Percentiles rank a stretch among this genome's conserved stretches.
phyloP scores from a whole-genome alignment of 2,797 vertebrate genomes.

The Benthosema pterotum region DNA sequence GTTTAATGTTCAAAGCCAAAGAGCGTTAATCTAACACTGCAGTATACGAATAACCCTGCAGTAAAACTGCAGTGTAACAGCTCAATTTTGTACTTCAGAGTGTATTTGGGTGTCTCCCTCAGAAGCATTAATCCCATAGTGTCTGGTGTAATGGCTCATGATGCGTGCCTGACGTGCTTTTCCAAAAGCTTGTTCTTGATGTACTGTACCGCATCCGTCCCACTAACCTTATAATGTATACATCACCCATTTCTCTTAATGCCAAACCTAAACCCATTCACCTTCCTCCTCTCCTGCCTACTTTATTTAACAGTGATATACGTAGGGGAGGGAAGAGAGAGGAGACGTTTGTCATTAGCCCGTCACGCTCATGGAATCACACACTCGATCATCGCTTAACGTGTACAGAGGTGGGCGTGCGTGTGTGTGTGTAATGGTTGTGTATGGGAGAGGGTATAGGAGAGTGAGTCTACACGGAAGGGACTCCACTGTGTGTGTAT shows the following conservation, averaged over 20 bases:
- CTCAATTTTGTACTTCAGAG: no score
- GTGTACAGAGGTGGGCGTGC: neutral
- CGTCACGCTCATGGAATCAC: conserved; percentile 37
- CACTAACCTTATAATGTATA: conserved; percentile 50
- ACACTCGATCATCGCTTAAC: conserved; percentile 33
- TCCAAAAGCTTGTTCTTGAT: conserved; percentile 34
- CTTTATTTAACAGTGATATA: conserved; percentile 74
- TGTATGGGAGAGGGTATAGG: no score
- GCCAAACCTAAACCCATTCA: conserved; percentile 17
- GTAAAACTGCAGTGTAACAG: no score
- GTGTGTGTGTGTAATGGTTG: neutral
- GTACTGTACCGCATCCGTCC: conserved; percentile 52
- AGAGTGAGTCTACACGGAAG: no score
- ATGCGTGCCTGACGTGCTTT: conserved; percentile 24
- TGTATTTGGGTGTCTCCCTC: no score
- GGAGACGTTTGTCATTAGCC: conserved; percentile 53
- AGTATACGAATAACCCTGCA: no score
- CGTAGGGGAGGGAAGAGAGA: conserved; percentile 40
- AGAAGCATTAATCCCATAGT: conserved; percentile 5
- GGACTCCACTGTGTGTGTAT: no score
- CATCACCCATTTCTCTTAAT: conserved; percentile 20
- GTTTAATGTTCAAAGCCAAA: no score
- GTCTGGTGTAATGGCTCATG: conserved; percentile 55
- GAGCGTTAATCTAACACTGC: no score
- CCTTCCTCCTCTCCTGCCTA: conserved; percentile 19